A percentile compares a stretch with the other conserved stretches of the same genome.
These are phyloP conservation scores for Cataglyphis rosenhaueri DNA, from an alignment of 2,888 invertebrate genomes.

Conservation along the genomic window DNA sequence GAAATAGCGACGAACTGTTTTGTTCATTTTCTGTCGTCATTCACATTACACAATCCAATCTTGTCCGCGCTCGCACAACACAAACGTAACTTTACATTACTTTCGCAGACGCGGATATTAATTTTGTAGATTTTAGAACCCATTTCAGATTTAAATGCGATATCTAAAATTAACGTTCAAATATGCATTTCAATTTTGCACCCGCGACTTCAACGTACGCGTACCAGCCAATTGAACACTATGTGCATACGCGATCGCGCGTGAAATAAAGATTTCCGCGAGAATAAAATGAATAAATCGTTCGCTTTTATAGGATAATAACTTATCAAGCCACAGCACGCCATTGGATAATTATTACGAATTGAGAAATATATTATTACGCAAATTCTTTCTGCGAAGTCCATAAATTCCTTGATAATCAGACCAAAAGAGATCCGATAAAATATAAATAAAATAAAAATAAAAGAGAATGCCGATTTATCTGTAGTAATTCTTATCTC, in stretches of 20 bases:
- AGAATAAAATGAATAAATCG: slow-evolving; percentile 1
- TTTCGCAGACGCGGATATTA: slow-evolving; percentile 23
- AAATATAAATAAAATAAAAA: not conserved
- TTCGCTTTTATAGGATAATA: slow-evolving; percentile 13
- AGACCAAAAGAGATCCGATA: slow-evolving; percentile 6
- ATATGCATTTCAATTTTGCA: slow-evolving; percentile 12
- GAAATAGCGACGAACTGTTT: slow-evolving; percentile 5
- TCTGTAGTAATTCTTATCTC: slow-evolving; percentile 20
- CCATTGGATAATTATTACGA: not conserved
- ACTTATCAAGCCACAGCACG: not conserved
- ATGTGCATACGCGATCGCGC: not conserved
- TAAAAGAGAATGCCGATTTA: not conserved
- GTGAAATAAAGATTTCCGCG: slow-evolving; percentile 17
- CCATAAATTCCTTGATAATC: not conserved
- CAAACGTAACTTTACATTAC: slow-evolving; percentile 13
- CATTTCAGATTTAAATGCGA: slow-evolving; percentile 26
- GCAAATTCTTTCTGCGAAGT: not conserved
- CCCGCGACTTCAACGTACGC: not conserved
- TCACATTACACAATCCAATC: slow-evolving; percentile 25
- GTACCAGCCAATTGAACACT: not conserved
- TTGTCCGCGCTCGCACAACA: not conserved
- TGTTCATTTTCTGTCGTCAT: not conserved
- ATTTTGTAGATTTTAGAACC: slow-evolving; percentile 25
- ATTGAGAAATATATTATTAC: not conserved
- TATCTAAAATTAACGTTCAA: slow-evolving; percentile 39